Base-by-base conservation (phyloP, 2,113 vertebrate species). In the Corydoras maculifer region DNA sequence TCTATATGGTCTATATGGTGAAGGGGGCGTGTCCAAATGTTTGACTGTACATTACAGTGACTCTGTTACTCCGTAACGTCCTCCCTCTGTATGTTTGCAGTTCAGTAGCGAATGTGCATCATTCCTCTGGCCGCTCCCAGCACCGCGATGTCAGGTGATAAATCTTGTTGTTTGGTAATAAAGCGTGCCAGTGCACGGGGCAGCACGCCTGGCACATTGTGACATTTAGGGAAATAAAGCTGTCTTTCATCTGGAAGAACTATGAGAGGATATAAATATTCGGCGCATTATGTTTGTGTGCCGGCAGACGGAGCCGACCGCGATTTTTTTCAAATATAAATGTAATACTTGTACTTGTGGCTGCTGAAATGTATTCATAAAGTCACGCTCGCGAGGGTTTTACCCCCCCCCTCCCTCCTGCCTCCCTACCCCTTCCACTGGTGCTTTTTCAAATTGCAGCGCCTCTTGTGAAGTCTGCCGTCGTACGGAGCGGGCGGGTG, bases 151-250 rank as follows among this genome's bases (percentile, higher is more conserved):
- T 78, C 72, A 79, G 81, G 79, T 83, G 83, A 87, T 88, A 87
- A 88, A 88, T 88, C 84, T 87, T 81, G 72, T 68, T 72, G 69
- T 80, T 79, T 79, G 78, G 84, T 83, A 85, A 86, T 87, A 84
- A 87, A 83, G 80, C 68, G 65, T 79, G 81, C 75, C 81, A 80
- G 78, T 81, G 82, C 77, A 78, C 81, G 18, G 84, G 79, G 77
- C 64, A 77, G 77, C 81, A 74, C 54, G 67, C 77, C 78, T 69
- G 79, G 76, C 60, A 82, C 75, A 80, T 77, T 77, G 69, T 84
- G 84, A 70, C 66, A 67, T 84, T 87, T 86, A 85, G 83, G 82
- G 84, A 87, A 85, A 86, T 86, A 79, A 87, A 81, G 77, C 78
- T 58, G 79, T 79, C 78, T 81, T 67, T 85, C 84, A 82, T 83